Evolutionary conservation across 2,888 invertebrate species (phyloP).

Genomic region (Dynastes hyllus): DNA sequence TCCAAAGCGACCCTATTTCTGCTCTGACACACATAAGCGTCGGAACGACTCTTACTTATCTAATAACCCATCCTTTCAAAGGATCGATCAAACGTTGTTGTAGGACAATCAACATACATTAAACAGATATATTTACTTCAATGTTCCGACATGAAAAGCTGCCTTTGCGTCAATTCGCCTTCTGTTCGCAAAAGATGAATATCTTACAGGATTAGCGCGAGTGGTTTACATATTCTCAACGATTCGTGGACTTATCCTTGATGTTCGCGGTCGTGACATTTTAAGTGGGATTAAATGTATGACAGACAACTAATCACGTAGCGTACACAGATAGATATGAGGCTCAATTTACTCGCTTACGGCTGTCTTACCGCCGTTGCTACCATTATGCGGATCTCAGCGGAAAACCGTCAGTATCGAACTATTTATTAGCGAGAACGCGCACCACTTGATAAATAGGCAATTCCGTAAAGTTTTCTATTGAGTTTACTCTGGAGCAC

Average conservation of each 20-base stretch:
- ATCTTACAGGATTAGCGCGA: neutral
- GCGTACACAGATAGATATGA: neutral
- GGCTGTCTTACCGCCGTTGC: neutral
- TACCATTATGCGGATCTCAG: conserved; percentile 14
- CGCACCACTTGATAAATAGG: conserved; percentile 44
- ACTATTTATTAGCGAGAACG: conserved; percentile 44
- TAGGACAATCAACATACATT: too few species aligned
- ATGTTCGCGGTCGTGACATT: neutral
- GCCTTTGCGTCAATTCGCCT: neutral
- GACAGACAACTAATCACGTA: conserved; percentile 2
- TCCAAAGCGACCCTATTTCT: too few species aligned
- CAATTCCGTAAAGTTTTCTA: conserved; percentile 47
- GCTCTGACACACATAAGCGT: too few species aligned
- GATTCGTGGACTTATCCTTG: neutral
- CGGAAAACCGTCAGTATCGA: conserved; percentile 37
- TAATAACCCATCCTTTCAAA: too few species aligned
- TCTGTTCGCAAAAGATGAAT: neutral
- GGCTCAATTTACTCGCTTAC: neutral
- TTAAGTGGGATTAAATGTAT: conserved; percentile 3
- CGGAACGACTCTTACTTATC: too few species aligned
- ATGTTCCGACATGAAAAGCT: neutral
- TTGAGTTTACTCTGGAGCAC: conserved; percentile 42
- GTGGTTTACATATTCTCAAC: neutral
- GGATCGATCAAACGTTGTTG: too few species aligned
- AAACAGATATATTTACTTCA: neutral